phyloP scores from a whole-genome alignment of 2,113 vertebrate species.

The Colius striatus region DNA sequence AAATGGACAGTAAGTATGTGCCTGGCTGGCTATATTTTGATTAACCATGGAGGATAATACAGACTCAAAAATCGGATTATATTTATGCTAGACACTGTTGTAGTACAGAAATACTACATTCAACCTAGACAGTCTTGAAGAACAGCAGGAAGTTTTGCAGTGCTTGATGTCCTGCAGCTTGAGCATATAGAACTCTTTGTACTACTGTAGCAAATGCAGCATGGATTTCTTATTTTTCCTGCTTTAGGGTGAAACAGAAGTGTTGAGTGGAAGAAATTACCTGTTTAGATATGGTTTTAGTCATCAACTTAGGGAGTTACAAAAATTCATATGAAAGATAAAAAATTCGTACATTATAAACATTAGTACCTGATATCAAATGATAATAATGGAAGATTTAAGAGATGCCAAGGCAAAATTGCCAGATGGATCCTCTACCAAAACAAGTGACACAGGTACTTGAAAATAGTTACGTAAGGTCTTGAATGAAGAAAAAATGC shows the following conservation, averaged over 20 bases:
- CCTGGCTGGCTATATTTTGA: not conserved
- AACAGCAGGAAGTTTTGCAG: not conserved
- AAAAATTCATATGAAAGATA: fast-evolving
- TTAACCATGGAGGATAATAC: not conserved
- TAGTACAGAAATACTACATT: not conserved
- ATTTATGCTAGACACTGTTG: not conserved
- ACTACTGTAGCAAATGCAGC: not conserved
- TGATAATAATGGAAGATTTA: not conserved
- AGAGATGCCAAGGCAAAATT: not conserved
- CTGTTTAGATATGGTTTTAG: not conserved
- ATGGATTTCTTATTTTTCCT: not conserved
- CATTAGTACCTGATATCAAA: not conserved
- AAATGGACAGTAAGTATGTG: not conserved
- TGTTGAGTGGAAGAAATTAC: not conserved
- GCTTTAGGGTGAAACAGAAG: not conserved
- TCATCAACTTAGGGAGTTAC: fast-evolving
- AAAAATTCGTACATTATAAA: not conserved
- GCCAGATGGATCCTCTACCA: not conserved
- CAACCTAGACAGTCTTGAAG: not conserved
- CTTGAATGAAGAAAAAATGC: not conserved
- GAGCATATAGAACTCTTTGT: not conserved
- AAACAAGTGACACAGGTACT: not conserved
- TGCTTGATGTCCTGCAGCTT: not conserved
- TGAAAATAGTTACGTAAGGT: not conserved
- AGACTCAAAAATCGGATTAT: not conserved